Base-by-base conservation (phyloP, 2,797 vertebrate species). In the Alectoris magna region DNA sequence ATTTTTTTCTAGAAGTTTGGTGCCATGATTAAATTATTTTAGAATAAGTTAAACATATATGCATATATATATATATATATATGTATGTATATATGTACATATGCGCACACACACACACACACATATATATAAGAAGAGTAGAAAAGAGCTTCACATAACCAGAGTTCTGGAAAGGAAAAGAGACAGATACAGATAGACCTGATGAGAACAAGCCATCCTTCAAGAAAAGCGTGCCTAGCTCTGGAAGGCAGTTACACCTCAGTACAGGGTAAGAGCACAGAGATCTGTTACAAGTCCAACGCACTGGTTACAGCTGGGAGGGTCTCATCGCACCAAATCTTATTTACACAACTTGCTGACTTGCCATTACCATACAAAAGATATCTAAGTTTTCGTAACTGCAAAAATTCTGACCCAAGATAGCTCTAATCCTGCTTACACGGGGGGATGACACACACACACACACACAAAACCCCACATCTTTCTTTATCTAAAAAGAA, bases 341-440 rank as follows among this genome's bases (percentile, higher is more conserved):
- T 91, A 93, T 64, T 97, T 90, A 87, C n/a, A 77, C 51, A 92
- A 76, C 24, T 84, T 53, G 84, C 68, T 76, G 69, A 85, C 62
- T 96, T 87, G 79, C 70, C 49, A 71, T 73, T 87, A 91, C 48
- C 67, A 90, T 59, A 44, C n/a, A 83, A 93, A 96, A 81, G 27
- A 41, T 80, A 71, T 67, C n/a, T 11, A 56, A 72, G 34, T 55
- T 94, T 94, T 66, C 83, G 66, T 55, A 96, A 90, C 56, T 93
- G 93, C 74, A 96, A 96, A 94, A 76, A 87, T 31, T 93, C 60
- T 46, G 15, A 73, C 81, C 51, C 85, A 88, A 91, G 94, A 82
- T 26, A 96, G 64, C 18, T 39, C 55, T 87, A 82, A 89, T 64
- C 41, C 46, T 36, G 18, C 49, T 78, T 44, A 70, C 19, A 36